Conservation (phyloP, 2,888 invertebrate genomes). For the Agrochola lota region DNA sequence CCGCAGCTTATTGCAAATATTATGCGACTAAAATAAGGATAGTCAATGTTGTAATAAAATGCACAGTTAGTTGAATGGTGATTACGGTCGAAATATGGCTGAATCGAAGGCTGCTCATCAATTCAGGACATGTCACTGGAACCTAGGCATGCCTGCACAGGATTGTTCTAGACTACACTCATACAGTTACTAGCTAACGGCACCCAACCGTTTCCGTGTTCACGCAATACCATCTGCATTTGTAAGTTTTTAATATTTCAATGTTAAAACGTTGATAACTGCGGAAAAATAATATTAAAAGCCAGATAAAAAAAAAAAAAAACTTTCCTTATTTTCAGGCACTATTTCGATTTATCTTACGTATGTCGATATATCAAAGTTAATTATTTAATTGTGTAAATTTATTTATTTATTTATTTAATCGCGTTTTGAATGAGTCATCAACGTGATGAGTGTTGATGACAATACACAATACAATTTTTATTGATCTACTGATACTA, state of each 20-base stretch:
- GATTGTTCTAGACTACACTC: conserved; percentile 88
- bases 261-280: conserved; percentile 14
- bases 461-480: not conserved
- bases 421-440: conserved; percentile 1
- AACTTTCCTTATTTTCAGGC: not conserved
- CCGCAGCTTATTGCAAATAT: conserved; percentile 28
- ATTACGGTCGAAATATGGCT: conserved; percentile 56
- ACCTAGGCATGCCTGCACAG: conserved; percentile 81
- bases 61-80: conserved; percentile 41
- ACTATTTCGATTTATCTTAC: not conserved
- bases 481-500: not conserved
- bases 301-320: no score
- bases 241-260: conserved; percentile 68
- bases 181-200: conserved; percentile 88
- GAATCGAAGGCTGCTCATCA: conserved; percentile 73
- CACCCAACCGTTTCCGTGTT: conserved; percentile 85
- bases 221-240: conserved; percentile 82
- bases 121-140: conserved; percentile 86
- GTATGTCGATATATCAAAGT: not conserved
- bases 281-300: not conserved
- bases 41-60: conserved; percentile 33
- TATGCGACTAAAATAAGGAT: not conserved
- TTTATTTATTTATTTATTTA: not conserved
- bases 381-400: not conserved
- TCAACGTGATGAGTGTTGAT: not conserved